A percentile compares a stretch with the other conserved stretches of the same genome.
Conservation (phyloP, 2,113 vertebrate species). For the Caloenas nicobarica region DNA sequence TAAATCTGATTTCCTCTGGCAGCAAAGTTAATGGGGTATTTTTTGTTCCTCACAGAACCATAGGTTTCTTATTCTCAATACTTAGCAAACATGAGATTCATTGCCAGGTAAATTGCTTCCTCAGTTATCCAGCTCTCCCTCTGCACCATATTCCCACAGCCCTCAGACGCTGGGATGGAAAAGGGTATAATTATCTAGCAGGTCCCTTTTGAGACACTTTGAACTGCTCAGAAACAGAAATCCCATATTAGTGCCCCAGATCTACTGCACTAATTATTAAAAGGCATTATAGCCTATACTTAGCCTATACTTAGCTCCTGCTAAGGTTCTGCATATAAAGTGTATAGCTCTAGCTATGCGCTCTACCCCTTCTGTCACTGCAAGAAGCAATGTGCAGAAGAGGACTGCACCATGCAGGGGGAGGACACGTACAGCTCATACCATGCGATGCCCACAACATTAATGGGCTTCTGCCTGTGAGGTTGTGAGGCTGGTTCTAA, state of each 20-base stretch:
- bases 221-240: not conserved
- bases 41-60: not conserved
- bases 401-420: not conserved
- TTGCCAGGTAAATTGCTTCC: not conserved
- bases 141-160: not conserved
- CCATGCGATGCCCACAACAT: not conserved
- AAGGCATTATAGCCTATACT: not conserved
- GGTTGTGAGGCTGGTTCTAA: not conserved
- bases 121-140: not conserved
- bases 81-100: not conserved
- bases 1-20: not conserved
- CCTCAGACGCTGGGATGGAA: not conserved
- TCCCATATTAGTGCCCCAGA: not conserved
- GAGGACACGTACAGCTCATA: fast-evolving
- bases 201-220: not conserved
- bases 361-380: not conserved
- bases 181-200: not conserved
- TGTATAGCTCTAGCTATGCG: fast-evolving
- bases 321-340: not conserved
- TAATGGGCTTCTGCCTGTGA: not conserved
- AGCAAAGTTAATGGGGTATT: not conserved
- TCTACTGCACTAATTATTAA: not conserved
- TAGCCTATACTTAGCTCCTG: not conserved
- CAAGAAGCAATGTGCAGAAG: not conserved
- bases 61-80: slow-evolving; percentile 9